Evolutionary conservation across 2,888 invertebrate species (phyloP).

Genomic region (Leptarthrus brevirostris): DNA sequence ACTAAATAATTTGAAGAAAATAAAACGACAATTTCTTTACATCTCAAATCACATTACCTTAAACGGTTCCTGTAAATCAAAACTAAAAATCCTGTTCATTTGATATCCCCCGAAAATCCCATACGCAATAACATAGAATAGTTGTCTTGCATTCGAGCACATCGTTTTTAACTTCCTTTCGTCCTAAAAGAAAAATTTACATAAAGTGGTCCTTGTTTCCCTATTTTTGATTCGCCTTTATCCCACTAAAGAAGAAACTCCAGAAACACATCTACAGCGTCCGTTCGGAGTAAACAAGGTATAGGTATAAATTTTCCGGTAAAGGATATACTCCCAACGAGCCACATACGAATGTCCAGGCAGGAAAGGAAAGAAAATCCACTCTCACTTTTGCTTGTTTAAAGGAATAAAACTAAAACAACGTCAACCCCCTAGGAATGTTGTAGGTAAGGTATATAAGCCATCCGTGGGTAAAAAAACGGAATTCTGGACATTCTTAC

Average conservation of each 20-base stretch:
- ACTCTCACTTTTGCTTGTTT: slow-evolving; percentile 26
- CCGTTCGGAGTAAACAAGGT: neutral
- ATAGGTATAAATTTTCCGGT: slow-evolving; percentile 23
- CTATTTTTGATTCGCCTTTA: slow-evolving; percentile 49
- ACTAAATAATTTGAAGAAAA: too few relatives aligned
- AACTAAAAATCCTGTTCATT: slow-evolving; percentile 19
- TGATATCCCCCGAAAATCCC: too few relatives aligned
- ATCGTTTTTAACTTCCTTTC: too few relatives aligned
- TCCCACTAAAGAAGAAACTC: neutral
- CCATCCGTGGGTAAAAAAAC: slow-evolving; percentile 18
- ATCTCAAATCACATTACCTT: neutral
- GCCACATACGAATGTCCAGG: slow-evolving; percentile 20
- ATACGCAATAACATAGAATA: too few relatives aligned
- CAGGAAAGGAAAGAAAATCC: slow-evolving; percentile 36
- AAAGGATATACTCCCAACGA: slow-evolving; percentile 10
- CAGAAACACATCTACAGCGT: slow-evolving; percentile 16
- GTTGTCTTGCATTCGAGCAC: too few relatives aligned
- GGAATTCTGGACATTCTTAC: slow-evolving; percentile 11
- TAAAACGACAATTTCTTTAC: neutral
- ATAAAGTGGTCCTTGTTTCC: slow-evolving; percentile 53
- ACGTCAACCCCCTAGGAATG: neutral
- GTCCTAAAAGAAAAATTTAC: slow-evolving; percentile 52
- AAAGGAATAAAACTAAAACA: slow-evolving; percentile 26
- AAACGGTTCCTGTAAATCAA: slow-evolving; percentile 10
- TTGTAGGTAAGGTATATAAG: neutral